phyloP scores from a whole-genome alignment of 1,140 invertebrate species.

The Tetragnatha versicolor region DNA sequence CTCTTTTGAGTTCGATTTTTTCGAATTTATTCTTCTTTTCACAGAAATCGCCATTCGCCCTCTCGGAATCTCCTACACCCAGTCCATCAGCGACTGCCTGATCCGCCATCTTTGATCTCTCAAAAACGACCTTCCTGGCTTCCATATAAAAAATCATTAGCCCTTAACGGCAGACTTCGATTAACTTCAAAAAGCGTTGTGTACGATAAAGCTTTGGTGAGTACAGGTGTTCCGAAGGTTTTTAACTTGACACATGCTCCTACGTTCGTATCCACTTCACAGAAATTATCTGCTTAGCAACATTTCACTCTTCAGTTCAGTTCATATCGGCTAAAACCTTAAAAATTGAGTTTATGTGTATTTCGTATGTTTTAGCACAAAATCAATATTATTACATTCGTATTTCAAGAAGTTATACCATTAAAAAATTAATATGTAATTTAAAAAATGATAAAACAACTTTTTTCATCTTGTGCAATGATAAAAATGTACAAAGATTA shows the following conservation, averaged over 20 bases:
- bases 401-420: conserved; percentile 25
- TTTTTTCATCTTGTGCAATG: conserved; percentile 21
- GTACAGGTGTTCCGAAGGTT: conserved; percentile 5
- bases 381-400: conserved; percentile 27
- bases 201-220: background rate
- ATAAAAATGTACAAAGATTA: conserved; percentile 12
- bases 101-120: background rate
- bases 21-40: conserved; percentile 4
- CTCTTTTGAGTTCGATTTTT: conserved; percentile 18
- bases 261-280: background rate
- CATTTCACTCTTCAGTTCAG: background rate
- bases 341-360: background rate
- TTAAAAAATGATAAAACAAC: background rate
- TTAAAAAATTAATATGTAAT: background rate
- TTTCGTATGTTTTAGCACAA: conserved; percentile 12
- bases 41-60: background rate
- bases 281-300: conserved; percentile 17
- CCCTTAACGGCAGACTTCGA: background rate
- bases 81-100: background rate
- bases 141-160: background rate
- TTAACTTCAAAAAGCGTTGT: background rate
- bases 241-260: background rate
- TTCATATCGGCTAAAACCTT: background rate
- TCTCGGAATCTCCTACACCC: conserved; percentile 18
- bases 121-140: background rate